These are phyloP conservation scores for Chloropsis hardwickii DNA, from an alignment of 2,113 vertebrate species.

Conservation along the genomic window DNA sequence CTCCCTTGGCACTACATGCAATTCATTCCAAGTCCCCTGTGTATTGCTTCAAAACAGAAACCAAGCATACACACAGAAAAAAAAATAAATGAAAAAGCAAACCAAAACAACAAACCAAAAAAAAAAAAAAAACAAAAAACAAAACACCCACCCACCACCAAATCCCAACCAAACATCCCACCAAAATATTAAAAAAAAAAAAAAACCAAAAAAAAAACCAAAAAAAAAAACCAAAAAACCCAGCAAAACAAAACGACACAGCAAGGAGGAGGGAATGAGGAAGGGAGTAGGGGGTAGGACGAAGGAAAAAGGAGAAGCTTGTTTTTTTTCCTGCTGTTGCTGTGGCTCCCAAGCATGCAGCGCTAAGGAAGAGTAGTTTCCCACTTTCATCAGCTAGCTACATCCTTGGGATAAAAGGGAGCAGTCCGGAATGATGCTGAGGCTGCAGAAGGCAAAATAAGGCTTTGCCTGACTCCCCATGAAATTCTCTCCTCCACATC, in stretches of 20 bases:
- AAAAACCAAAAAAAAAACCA: neutral
- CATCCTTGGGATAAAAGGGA: constrained; percentile 47
- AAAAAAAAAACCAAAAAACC: too few relatives aligned
- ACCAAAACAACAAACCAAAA: neutral
- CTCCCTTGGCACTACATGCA: neutral
- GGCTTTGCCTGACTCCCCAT: constrained; percentile 24
- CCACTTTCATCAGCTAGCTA: constrained; percentile 37
- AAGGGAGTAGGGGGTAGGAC: neutral
- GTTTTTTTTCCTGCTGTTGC: neutral
- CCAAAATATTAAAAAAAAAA: neutral
- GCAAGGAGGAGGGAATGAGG: neutral
- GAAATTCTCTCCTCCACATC: constrained; percentile 8
- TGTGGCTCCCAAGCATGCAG: constrained; percentile 22
- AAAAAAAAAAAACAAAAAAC: too few relatives aligned
- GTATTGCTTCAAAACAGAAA: neutral
- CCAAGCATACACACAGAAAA: neutral
- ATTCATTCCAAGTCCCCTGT: neutral
- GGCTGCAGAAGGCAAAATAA: constrained; percentile 42
- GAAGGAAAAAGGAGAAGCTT: neutral
- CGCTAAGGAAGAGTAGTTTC: constrained; percentile 27
- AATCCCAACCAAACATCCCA: neutral
- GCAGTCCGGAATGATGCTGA: constrained; percentile 53
- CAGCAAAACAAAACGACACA: neutral
- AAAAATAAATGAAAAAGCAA: neutral
- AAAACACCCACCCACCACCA: too few relatives aligned